These are phyloP conservation scores for Catostomus latipinnis DNA, from an alignment of 2,797 vertebrate genomes.

Conservation along the genomic window DNA sequence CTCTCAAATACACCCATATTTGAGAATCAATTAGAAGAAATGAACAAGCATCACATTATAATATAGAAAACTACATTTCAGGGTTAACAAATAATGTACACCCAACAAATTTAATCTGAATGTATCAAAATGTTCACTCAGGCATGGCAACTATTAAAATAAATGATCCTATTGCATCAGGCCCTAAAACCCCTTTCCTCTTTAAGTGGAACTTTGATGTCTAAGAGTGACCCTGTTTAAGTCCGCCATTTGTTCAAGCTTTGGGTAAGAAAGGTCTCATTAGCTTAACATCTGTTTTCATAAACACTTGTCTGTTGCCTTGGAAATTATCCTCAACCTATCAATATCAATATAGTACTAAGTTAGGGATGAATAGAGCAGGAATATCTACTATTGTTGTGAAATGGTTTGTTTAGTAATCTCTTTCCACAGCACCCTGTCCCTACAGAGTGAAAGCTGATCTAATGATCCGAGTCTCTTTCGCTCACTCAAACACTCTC, in stretches of 20 bases:
- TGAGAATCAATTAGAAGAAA: too few species aligned
- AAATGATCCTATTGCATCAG: neutral
- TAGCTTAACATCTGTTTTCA: conserved; percentile 36
- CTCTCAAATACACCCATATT: too few species aligned
- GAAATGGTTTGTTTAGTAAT: conserved; percentile 37
- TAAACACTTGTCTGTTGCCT: conserved; percentile 36
- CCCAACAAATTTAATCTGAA: too few species aligned
- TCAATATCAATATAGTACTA: conserved; percentile 43
- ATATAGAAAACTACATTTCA: too few species aligned
- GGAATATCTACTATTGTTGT: conserved; percentile 16
- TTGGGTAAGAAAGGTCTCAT: neutral
- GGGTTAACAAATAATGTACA: too few species aligned
- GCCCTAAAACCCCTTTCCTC: neutral
- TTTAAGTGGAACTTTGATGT: neutral
- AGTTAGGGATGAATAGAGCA: conserved; percentile 35
- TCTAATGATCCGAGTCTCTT: conserved; percentile 34
- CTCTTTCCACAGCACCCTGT: conserved; percentile 35
- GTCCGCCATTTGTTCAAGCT: neutral
- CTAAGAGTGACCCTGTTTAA: neutral
- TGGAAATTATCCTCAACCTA: conserved; percentile 32
- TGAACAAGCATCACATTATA: too few species aligned
- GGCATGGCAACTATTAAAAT: too few species aligned
- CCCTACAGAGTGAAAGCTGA: conserved; percentile 26
- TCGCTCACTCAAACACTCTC: neutral
- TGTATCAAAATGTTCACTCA: too few species aligned